Conservation (phyloP, 2,888 invertebrate genomes). For the Volucella inanis region DNA sequence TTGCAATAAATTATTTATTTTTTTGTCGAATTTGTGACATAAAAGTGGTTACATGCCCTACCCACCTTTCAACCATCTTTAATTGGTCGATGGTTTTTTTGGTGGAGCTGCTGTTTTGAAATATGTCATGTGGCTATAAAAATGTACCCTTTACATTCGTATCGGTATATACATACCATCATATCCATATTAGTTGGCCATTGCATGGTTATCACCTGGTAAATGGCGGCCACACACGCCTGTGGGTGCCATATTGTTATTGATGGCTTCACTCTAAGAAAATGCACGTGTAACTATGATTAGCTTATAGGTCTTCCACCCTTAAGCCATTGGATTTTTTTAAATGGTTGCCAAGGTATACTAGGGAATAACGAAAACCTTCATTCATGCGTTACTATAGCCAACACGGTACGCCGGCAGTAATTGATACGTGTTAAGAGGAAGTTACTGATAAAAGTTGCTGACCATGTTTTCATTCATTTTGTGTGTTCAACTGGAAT, state of each 20-base stretch:
- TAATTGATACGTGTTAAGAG: constrained; percentile 74
- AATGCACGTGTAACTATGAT: constrained; percentile 49
- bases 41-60: constrained; percentile 23
- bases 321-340: constrained; percentile 3
- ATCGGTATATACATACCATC: background rate
- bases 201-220: constrained; percentile 61
- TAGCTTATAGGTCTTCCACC: constrained; percentile 44
- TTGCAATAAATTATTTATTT: too few species aligned
- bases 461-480: constrained; percentile 73
- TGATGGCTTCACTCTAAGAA: constrained; percentile 63
- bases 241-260: constrained; percentile 68
- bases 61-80: constrained; percentile 41
- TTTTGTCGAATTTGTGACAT: background rate
- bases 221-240: constrained; percentile 66
- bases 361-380: constrained; percentile 9
- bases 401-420: constrained; percentile 10
- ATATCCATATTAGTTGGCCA: constrained; percentile 35
- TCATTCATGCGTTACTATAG: too few species aligned
- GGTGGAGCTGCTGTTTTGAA: constrained; percentile 24
- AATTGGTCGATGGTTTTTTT: constrained; percentile 50
- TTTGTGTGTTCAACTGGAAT: constrained; percentile 70
- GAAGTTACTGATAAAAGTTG: constrained; percentile 73
- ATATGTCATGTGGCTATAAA: constrained; percentile 31
- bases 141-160: constrained; percentile 43
- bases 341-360: constrained; percentile 17